Base-by-base conservation (phyloP, 2,888 invertebrate genomes). In the Caenorhabditis drosophilae region DNA sequence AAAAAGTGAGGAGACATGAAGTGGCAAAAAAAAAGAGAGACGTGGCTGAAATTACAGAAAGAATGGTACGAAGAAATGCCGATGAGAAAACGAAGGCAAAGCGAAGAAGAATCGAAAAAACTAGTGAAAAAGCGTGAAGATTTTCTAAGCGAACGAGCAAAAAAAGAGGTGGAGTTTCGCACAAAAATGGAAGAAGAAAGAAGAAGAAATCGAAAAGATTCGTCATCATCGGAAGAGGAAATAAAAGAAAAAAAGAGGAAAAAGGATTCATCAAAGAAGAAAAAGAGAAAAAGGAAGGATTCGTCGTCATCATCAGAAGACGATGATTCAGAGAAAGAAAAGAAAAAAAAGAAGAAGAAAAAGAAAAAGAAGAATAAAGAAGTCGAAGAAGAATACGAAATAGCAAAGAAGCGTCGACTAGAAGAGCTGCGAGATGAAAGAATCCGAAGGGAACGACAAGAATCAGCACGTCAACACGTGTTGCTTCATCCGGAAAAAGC, bases 21-120 rank as follows among this genome's bases (percentile, higher is more conserved):
- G n/a, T n/a, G n/a, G n/a, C n/a, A n/a, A n/a, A n/a, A n/a, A n/a
- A n/a, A n/a, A n/a, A n/a, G n/a, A n/a, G n/a, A n/a, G n/a, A n/a
- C n/a, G n/a, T n/a, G n/a, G n/a, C n/a, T n/a, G n/a, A n/a, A n/a
- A n/a, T n/a, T n/a, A n/a, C n/a, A 90, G 41, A 89, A 89, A 77
- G 92, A 91, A 77, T 95, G 95, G 94, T 95, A 93, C 86, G 90
- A 92, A 84, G 87, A 89, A 63, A 76, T 74, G 60, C 82, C 71
- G 54, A 84, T 88, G 22, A 91, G 91, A 42, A 72, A 70, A 70
- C 46, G 45, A 51, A 42, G 20, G 27, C 41, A 22, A 54, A 55
- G 42, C 55, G 50, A 35, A 54, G 67, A 49, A 26, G 47, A 11
- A 52, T 25, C 23, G 57, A 67, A 47, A 47, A 59, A 57, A 38